Conservation (phyloP, 2,797 vertebrate species). For the Lerista edwardsae region DNA sequence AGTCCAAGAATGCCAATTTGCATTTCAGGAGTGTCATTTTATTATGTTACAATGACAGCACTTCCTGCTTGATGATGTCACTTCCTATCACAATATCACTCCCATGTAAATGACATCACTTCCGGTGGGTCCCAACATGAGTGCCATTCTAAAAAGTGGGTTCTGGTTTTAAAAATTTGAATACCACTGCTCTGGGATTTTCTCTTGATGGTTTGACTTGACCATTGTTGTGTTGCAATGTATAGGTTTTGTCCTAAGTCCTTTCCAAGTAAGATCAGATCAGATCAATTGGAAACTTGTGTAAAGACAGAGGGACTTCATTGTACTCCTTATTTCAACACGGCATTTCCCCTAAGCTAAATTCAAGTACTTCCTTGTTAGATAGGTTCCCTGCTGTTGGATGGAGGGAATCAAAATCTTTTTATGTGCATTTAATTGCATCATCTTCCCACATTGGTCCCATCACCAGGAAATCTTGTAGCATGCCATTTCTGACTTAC, state of each 20-base stretch:
- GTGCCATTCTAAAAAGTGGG: no score
- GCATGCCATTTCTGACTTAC: conserved; percentile 1
- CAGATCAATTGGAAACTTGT: neutral
- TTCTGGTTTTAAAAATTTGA: no score
- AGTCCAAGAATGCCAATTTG: no score
- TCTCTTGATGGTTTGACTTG: neutral
- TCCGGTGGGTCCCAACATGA: no score
- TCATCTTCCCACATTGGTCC: conserved; percentile 1
- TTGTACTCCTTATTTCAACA: neutral
- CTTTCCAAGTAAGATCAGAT: neutral
- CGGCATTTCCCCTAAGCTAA: neutral
- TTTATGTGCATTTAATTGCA: neutral
- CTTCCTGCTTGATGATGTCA: no score
- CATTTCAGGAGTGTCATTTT: no score
- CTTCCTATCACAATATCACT: no score
- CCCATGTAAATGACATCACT: no score
- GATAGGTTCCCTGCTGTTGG: neutral
- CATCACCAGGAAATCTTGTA: conserved; percentile 16
- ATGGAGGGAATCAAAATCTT: neutral
- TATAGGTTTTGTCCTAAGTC: neutral
- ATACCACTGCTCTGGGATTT: neutral
- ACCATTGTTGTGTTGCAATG: neutral
- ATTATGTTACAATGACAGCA: no score
- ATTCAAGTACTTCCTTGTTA: neutral
- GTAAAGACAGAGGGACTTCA: neutral